phyloP scores from a whole-genome alignment of 2,113 vertebrate genomes.

The Grantiella picta region DNA sequence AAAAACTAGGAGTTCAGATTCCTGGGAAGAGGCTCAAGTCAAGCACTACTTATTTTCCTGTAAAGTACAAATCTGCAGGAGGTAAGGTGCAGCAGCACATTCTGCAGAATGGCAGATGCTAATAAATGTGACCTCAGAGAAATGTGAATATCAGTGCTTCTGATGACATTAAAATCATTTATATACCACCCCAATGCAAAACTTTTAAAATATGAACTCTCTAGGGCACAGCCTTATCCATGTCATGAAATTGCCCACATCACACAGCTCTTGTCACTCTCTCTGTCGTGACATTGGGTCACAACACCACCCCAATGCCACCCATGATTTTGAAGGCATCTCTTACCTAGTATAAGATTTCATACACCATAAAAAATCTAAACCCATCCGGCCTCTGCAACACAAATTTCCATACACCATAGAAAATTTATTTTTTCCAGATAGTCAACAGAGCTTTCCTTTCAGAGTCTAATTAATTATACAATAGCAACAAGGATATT shows the following conservation, averaged over 20 bases:
- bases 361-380: not conserved
- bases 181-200: not conserved
- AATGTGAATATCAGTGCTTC: not conserved
- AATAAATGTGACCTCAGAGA: not conserved
- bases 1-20: not conserved
- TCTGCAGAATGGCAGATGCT: not conserved
- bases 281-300: fast-evolving
- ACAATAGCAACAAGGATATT: not conserved
- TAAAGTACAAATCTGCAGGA: not conserved
- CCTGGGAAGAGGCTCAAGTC: fast-evolving
- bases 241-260: fast-evolving
- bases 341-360: not conserved
- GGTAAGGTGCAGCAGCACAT: not conserved
- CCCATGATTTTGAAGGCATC: not conserved
- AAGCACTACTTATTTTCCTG: not conserved
- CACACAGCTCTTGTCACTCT: not conserved
- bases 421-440: not conserved
- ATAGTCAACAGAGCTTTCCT: not conserved
- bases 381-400: not conserved
- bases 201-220: not conserved
- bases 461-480: not conserved
- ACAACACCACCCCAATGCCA: fast-evolving
- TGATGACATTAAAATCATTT: not conserved
- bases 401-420: fast-evolving
- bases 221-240: not conserved